phyloP scores from a whole-genome alignment of 1,140 invertebrate genomes.

The Melitaea cinxia region DNA sequence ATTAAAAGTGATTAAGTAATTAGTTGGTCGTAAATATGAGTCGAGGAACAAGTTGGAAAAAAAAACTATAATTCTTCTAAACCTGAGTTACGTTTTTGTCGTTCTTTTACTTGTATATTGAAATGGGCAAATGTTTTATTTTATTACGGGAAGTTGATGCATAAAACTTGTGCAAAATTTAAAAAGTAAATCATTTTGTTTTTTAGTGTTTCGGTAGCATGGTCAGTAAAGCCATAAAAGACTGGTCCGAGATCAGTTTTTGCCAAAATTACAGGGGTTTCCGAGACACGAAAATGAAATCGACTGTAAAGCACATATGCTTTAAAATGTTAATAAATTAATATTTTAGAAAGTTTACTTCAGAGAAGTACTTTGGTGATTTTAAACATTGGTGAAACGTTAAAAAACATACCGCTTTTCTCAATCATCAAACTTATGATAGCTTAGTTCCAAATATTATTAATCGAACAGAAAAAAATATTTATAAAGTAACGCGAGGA shows the following conservation, averaged over 20 bases:
- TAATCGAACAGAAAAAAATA: no score
- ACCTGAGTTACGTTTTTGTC: no score
- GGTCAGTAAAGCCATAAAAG: constrained; percentile 14
- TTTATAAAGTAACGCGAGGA: no score
- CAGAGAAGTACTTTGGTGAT: no score
- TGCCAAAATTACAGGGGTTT: constrained; percentile 12
- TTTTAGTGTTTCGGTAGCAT: background rate
- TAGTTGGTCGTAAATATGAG: background rate
- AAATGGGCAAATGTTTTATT: no score
- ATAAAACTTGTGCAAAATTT: background rate
- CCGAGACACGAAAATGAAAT: background rate
- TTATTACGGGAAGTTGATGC: background rate
- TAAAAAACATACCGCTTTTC: no score
- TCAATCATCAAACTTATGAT: no score
- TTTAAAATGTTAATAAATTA: background rate
- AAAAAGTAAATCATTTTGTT: background rate
- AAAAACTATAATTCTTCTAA: background rate
- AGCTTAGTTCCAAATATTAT: no score
- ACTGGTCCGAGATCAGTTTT: constrained; percentile 2
- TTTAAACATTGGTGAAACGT: no score
- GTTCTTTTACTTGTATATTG: no score
- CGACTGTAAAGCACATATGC: background rate
- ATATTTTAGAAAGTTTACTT: no score
- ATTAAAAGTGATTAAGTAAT: constrained; percentile 6
- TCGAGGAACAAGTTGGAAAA: background rate